Conservation (phyloP, 2,888 invertebrate genomes). For the Microctonus brassicae region DNA sequence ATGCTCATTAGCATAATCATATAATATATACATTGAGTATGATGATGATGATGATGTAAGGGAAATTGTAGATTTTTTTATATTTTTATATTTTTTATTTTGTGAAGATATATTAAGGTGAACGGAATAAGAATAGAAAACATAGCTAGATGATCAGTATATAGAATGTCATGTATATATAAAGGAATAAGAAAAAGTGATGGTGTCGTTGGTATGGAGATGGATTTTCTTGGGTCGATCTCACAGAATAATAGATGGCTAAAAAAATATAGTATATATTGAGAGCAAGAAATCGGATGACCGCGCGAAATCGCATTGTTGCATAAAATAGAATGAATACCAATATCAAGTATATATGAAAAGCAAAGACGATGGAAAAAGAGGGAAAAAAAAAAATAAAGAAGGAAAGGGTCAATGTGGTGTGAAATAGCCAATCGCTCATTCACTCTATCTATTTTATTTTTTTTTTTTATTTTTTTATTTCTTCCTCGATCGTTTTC, state of each 20-base stretch:
- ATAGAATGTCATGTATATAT: conserved; percentile 17
- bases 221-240: conserved; percentile 11
- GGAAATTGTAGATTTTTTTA: conserved; percentile 4
- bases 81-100: no score
- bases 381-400: neutral
- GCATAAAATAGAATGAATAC: conserved; percentile 54
- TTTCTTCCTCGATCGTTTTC: neutral
- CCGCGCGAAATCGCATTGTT: conserved; percentile 54
- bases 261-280: conserved; percentile 17
- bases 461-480: neutral
- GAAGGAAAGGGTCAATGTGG: conserved; percentile 54
- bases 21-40: neutral
- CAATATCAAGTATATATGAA: conserved; percentile 31
- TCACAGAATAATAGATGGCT: neutral
- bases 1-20: conserved; percentile 53
- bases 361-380: neutral
- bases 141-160: neutral
- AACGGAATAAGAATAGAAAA: neutral
- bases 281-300: conserved; percentile 48
- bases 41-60: neutral
- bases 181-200: neutral
- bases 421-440: conserved; percentile 61
- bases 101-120: neutral
- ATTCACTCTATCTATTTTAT: conserved; percentile 33
- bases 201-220: conserved; percentile 14